Evolutionary conservation across 2,888 invertebrate genomes (phyloP), one percentile per base, ranked within the genome.

Genomic region (Gastracanthus pulcherrimus): DNA sequence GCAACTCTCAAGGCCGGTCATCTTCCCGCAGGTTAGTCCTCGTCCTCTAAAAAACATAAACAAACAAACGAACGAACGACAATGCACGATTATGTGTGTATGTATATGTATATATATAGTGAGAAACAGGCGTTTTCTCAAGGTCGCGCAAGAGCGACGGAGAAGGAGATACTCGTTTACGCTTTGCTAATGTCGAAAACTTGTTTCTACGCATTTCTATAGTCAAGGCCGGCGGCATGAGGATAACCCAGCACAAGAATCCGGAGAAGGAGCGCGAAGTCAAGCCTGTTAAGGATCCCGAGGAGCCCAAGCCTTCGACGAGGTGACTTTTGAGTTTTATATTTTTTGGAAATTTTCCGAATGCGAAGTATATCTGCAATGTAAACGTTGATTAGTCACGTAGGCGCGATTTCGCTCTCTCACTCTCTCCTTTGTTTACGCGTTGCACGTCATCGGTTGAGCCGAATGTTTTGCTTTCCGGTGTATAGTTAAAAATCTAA

Each of bases 141-240:
- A 81, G 81, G 81, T 81, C 76, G 58, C 45, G 23, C 3, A n/a
- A 58, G 41, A 29, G 70, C 76, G 31, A 71, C 70, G 38, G 31
- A 75, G 70, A 76, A 67, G 29, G 66, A 58, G 23, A 31, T 11
- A 41, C 38, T 9, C n/a, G 19, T 34, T 26, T 55, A 34, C 19
- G 3, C 7, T 60, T 31, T 45, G 51, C 45, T 70, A 75, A 70
- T 66, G 60, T 71, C 62, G 74, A 80, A 23, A 82, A 83, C 74
- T 84, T 84, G 51, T 82, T 45, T 75, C 16, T 82, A 29, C 58
- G 31, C 51, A 66, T 70, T 66, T 66, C 84, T 87, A 72, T 92
- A 97, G 97, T 97, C 3, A 98, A 97, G 93, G 97, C 97, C 79
- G 98, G 98, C 71, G 97, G 97, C 2, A 97, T 97, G 97, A 94